These are phyloP conservation scores for Diplolepis rosae DNA, from an alignment of 2,888 invertebrate species.

Conservation along the genomic window DNA sequence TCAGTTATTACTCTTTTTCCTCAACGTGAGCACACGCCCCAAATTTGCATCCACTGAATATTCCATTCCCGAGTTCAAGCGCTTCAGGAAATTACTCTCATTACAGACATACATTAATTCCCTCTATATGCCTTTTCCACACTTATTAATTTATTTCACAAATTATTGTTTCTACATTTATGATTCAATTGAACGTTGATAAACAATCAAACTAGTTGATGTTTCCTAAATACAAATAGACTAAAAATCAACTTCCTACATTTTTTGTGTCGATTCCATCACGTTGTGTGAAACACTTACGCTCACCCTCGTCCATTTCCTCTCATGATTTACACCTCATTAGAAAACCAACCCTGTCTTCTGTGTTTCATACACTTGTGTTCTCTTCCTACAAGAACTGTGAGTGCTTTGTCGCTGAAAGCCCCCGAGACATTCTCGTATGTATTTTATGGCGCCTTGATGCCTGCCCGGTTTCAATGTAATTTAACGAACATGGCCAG, in stretches of 20 bases:
- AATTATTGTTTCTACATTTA: background rate
- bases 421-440: conserved; percentile 22
- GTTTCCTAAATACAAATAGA: too few species aligned
- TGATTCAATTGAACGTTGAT: too few species aligned
- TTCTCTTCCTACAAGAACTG: conserved; percentile 35
- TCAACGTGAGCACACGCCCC: conserved; percentile 56
- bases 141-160: background rate
- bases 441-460: conserved; percentile 39
- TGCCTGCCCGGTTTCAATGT: conserved; percentile 57
- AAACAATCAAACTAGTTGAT: too few species aligned
- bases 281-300: conserved; percentile 61
- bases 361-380: background rate
- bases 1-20: conserved; percentile 66
- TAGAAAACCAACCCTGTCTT: background rate
- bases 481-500: conserved; percentile 31
- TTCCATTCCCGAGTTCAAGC: conserved; percentile 51
- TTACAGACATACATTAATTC: conserved; percentile 4
- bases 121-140: conserved; percentile 20
- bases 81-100: conserved; percentile 11
- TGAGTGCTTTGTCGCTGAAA: conserved; percentile 50
- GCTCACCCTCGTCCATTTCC: conserved; percentile 42
- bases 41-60: conserved; percentile 67
- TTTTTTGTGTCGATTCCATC: conserved; percentile 61
- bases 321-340: conserved; percentile 25
- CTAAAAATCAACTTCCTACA: too few species aligned